These are phyloP conservation scores for Oceanodroma tethys DNA, from an alignment of 2,113 vertebrate species.

Conservation along the genomic window DNA sequence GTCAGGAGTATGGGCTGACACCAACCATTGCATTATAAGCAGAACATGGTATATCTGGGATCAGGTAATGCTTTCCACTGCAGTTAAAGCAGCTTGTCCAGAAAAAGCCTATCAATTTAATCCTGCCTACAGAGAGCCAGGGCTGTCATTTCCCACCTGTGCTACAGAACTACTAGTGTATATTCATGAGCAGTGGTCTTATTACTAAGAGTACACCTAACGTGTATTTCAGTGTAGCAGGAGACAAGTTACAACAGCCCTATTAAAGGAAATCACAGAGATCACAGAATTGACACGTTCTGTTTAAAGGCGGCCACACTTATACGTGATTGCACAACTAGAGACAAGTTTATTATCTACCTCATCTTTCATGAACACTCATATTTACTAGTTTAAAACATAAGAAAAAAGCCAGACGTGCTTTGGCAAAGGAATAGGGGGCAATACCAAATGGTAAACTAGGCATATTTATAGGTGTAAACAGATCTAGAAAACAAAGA, in stretches of 20 bases:
- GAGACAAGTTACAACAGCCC: constrained; percentile 45
- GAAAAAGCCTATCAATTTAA: not conserved
- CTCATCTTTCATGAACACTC: not conserved
- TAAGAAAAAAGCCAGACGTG: not conserved
- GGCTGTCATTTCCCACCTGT: constrained; percentile 10
- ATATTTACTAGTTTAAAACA: constrained; percentile 22
- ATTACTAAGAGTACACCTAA: constrained; percentile 35
- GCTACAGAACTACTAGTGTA: not conserved
- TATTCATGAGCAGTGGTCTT: constrained; percentile 49
- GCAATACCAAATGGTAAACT: constrained; percentile 16
- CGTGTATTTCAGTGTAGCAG: not conserved
- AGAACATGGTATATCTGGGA: not conserved
- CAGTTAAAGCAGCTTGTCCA: not conserved
- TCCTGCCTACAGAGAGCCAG: not conserved
- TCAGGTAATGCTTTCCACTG: not conserved
- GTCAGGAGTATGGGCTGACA: not conserved
- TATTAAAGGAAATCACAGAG: not conserved
- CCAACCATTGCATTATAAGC: not conserved
- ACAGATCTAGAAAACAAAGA: constrained; percentile 28
- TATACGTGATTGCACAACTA: not conserved
- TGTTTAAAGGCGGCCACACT: constrained; percentile 11
- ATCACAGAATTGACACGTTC: constrained; percentile 32
- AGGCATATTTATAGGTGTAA: constrained; percentile 19
- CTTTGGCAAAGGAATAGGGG: not conserved
- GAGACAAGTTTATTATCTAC: constrained; percentile 22